Evolutionary conservation across 1,140 invertebrate genomes (phyloP).

Genomic region (Drosophila carrolli): DNA sequence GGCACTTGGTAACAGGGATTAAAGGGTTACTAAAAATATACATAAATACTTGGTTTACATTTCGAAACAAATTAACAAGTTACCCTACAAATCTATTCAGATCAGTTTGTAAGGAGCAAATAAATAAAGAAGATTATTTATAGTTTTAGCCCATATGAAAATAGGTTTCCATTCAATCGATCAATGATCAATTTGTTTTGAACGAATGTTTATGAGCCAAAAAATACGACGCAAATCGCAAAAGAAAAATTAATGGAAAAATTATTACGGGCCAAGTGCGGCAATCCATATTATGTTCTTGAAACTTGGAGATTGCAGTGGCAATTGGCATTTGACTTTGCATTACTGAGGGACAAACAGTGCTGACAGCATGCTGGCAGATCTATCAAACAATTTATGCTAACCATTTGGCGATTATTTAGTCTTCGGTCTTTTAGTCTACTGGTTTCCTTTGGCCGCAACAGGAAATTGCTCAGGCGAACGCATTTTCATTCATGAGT

Average conservation of each 20-base stretch:
- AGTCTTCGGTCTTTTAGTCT: background rate
- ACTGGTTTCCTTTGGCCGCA: constrained; percentile 27
- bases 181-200: background rate
- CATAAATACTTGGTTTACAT: too few species aligned
- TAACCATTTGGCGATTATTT: constrained; percentile 52
- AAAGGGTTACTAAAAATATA: background rate
- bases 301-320: background rate
- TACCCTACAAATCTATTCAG: background rate
- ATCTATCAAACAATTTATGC: constrained; percentile 67
- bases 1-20: constrained; percentile 15
- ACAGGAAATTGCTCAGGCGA: constrained; percentile 76
- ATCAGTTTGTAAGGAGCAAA: background rate
- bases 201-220: background rate
- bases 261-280: background rate
- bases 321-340: constrained; percentile 3
- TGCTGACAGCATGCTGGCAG: constrained; percentile 43
- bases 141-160: too few species aligned
- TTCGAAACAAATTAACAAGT: too few species aligned
- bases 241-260: constrained; percentile 1
- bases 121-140: background rate
- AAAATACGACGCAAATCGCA: background rate
- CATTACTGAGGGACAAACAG: constrained; percentile 22
- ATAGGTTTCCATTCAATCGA: background rate
- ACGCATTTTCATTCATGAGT: constrained; percentile 81
- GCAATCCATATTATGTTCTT: background rate